Evolutionary conservation across 1,140 invertebrate species (phyloP), one percentile per base, ranked within the genome.

Genomic region (Neodiprion pinetum): DNA sequence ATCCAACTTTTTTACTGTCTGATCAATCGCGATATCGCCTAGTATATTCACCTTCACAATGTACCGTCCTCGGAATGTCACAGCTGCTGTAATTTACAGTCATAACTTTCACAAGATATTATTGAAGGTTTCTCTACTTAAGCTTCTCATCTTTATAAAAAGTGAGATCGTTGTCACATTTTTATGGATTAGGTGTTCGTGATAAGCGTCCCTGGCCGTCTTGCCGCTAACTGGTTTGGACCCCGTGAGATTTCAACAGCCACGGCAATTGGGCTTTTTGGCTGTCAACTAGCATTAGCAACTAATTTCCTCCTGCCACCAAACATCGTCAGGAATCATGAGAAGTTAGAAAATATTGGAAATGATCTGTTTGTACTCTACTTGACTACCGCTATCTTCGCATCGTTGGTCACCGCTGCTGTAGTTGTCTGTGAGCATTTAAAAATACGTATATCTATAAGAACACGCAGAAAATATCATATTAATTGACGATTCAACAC

Each of bases 191-290:
- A 87, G 86, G 80, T 82, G 14, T 93, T 95, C 78, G 91, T 94
- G 72, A 83, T 96, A 11, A 93, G 92, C 68, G 90, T 95, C 71
- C 94, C 95, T 2, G 91, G 94, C 8, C 89, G 91, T 67, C 80
- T 96, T n/a, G 93, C 94, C 2, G 93, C 94, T 0, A 84, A 87
- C 61, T 90, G 89, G 90, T 90, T 90, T 76, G 85, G 83, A 69
- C 78, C 87, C 8, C 78, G 90, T 89, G 77, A 96, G 92, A 92
- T 95, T 91, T 87, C 85, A 49, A 94, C 93, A 3, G 95, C 95
- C 3, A 95, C 93, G 77, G 92, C 94, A 49, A 88, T 95, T 23
- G 93, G 94, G 11, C 91, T 96, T 11, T 95, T 96, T 81, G 95
- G 95, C 5, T 94, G 93, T 85, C 94, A 95, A 87, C 89, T 95